phyloP scores from a whole-genome alignment of 2,797 vertebrate genomes.

The Fundulus diaphanus region DNA sequence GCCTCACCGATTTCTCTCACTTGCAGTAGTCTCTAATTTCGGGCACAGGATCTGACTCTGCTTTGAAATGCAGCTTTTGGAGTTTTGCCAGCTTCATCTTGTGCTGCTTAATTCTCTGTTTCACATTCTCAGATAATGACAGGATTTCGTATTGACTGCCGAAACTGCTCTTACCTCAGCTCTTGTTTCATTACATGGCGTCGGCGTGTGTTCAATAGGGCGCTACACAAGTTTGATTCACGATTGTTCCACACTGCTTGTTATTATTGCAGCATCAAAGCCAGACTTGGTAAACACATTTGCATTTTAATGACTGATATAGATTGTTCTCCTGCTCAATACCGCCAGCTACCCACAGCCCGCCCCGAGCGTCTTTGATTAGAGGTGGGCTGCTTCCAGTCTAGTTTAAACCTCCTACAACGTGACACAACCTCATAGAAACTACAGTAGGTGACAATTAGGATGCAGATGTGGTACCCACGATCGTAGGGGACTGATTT shows the following conservation, averaged over 20 bases:
- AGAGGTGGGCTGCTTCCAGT: slow-evolving; percentile 36
- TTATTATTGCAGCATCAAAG: slow-evolving; percentile 75
- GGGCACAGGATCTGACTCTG: slow-evolving; percentile 47
- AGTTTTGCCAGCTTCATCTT: slow-evolving; percentile 49
- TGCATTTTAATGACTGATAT: slow-evolving; percentile 81
- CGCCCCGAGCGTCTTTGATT: slow-evolving; percentile 32
- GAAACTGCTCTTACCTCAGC: slow-evolving; percentile 64
- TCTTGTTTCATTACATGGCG: slow-evolving; percentile 72
- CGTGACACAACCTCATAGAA: slow-evolving; percentile 16
- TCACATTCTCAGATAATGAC: slow-evolving; percentile 61
- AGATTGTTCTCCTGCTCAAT: slow-evolving; percentile 69
- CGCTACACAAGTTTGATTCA: slow-evolving; percentile 73
- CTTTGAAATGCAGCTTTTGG: slow-evolving; percentile 58
- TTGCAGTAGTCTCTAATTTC: slow-evolving; percentile 55
- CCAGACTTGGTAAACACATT: slow-evolving; percentile 74
- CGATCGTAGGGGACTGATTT: slow-evolving; percentile 14
- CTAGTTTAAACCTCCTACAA: slow-evolving; percentile 41
- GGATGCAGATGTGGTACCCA: slow-evolving; percentile 25
- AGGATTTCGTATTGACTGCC: slow-evolving; percentile 63
- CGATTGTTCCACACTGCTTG: slow-evolving; percentile 73
- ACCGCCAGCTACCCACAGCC: slow-evolving; percentile 52
- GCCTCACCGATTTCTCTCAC: slow-evolving; percentile 28
- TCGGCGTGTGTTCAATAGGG: slow-evolving; percentile 62
- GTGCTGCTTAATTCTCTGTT: slow-evolving; percentile 54
- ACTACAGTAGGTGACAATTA: slow-evolving; percentile 33